A percentile compares a stretch with the other conserved stretches of the same genome.
Evolutionary conservation across 1,140 invertebrate species (phyloP).

Genomic region (Drosophila asahinai): DNA sequence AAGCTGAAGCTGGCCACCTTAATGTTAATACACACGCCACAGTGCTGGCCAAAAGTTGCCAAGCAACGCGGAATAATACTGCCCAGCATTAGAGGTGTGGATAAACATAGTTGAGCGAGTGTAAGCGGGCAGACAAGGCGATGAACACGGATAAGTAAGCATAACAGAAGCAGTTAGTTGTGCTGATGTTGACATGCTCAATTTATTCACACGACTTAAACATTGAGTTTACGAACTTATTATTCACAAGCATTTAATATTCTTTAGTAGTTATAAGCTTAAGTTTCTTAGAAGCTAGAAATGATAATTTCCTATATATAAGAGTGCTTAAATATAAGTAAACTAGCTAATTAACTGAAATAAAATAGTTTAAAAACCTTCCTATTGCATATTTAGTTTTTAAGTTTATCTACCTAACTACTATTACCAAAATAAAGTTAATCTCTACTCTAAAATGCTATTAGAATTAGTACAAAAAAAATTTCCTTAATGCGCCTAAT

Average conservation of each 20-base stretch:
- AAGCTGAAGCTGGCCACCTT: conserved; percentile 37
- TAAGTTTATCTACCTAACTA: too few relatives aligned
- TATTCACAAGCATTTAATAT: conserved; percentile 9
- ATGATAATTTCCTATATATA: too few relatives aligned
- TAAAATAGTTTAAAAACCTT: too few relatives aligned
- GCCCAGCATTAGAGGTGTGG: neutral
- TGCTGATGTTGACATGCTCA: conserved; percentile 39
- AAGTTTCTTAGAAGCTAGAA: neutral
- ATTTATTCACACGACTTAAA: conserved; percentile 43
- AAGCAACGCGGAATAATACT: neutral
- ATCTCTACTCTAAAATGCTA: conserved; percentile 5
- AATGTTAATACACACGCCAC: conserved; percentile 33
- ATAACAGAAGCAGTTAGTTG: conserved; percentile 36
- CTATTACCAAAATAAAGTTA: too few relatives aligned
- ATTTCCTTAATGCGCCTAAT: conserved; percentile 64
- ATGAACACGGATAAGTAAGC: conserved; percentile 44
- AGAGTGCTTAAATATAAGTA: neutral
- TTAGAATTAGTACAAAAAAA: conserved; percentile 10
- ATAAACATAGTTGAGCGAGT: conserved; percentile 8
- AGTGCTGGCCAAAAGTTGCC: conserved; percentile 13
- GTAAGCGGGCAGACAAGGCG: conserved; percentile 18
- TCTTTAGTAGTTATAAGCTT: neutral
- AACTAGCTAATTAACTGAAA: too few relatives aligned
- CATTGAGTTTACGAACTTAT: conserved; percentile 6
- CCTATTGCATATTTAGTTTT: too few relatives aligned